These are phyloP conservation scores for Drosophila rellima DNA, from an alignment of 2,888 invertebrate genomes.

Conservation along the genomic window DNA sequence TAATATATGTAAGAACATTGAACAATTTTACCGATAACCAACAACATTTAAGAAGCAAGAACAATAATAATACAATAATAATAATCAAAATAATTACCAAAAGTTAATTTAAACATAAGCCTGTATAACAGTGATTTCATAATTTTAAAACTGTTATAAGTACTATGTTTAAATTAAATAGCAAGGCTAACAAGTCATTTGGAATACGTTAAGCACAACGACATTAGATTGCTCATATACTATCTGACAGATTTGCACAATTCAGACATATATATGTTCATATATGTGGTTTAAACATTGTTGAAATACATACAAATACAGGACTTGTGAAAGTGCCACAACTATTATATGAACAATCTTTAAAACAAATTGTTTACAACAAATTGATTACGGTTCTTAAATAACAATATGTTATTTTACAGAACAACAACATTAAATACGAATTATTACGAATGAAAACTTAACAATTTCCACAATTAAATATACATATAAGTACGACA, in stretches of 20 bases:
- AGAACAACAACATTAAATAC: conserved; percentile 49
- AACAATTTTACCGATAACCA: conserved; percentile 40
- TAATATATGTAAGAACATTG: conserved; percentile 17
- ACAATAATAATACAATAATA: conserved; percentile 12
- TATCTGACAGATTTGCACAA: conserved; percentile 24
- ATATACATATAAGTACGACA: conserved; percentile 67
- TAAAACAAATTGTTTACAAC: conserved; percentile 54
- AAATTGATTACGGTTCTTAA: conserved; percentile 41
- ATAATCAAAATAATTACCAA: conserved; percentile 6
- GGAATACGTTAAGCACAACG: conserved; percentile 79
- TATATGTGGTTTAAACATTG: background rate
- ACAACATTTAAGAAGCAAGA: conserved; percentile 50
- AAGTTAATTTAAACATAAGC: conserved; percentile 12
- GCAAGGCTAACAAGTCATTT: conserved; percentile 55
- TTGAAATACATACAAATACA: conserved; percentile 15
- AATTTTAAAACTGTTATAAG: conserved; percentile 24
- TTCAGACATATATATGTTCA: background rate
- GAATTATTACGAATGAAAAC: conserved; percentile 62
- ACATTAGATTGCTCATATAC: conserved; percentile 55
- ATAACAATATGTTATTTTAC: conserved; percentile 25
- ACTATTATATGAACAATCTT: conserved; percentile 33
- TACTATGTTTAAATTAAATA: conserved; percentile 33
- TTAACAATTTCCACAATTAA: conserved; percentile 55
- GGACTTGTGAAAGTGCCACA: conserved; percentile 25
- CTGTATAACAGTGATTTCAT: conserved; percentile 25